Conservation (phyloP, 2,888 invertebrate species). For the Dicycla oo region DNA sequence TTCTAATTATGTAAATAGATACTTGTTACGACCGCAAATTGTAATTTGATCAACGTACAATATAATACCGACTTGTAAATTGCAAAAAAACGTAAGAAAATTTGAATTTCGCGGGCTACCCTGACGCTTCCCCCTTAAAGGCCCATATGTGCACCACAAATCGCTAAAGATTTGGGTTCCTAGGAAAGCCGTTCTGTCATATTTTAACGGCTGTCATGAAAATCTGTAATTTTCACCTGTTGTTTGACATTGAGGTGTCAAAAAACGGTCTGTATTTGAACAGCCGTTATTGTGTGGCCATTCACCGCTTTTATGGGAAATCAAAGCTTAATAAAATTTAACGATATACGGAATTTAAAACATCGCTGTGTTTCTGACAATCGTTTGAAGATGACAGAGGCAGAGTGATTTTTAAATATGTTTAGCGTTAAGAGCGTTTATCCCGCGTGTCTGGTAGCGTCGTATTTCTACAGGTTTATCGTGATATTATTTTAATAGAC, state of each 20-base stretch:
- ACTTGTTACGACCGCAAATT: no score
- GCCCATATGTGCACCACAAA: neutral
- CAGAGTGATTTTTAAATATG: neutral
- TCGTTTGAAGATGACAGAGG: neutral
- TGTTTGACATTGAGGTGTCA: neutral
- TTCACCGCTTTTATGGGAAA: neutral
- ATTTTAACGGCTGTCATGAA: neutral
- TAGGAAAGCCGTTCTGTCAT: neutral
- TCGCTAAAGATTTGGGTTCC: neutral
- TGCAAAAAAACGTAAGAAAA: neutral
- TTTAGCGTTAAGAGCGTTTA: neutral
- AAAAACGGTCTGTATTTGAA: no score
- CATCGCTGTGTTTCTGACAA: neutral
- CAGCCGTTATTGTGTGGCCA: neutral
- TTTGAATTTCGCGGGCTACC: neutral
- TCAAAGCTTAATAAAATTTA: neutral
- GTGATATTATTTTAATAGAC: no score
- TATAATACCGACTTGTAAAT: neutral
- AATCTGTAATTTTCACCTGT: neutral
- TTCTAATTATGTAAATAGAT: no score
- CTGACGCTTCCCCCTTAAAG: neutral
- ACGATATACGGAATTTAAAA: neutral
- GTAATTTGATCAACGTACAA: neutral
- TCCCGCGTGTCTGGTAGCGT: no score
- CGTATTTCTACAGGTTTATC: no score